Evolutionary conservation across 2,888 invertebrate species (phyloP).

Genomic region (Lottia scabra): DNA sequence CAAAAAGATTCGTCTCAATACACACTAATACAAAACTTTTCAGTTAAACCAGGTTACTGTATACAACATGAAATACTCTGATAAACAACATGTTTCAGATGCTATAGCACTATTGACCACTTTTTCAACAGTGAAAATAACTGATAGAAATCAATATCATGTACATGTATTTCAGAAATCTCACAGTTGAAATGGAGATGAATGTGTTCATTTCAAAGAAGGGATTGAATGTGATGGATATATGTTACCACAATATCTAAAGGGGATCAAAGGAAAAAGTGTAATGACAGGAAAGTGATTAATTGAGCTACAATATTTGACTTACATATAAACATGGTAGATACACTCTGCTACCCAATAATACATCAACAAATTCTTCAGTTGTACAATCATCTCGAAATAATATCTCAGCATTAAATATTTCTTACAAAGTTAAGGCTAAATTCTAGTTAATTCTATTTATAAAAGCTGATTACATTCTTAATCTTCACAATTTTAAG

Average conservation of each 20-base stretch:
- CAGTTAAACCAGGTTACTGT: too few species aligned
- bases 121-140: too few species aligned
- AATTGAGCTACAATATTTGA: conserved; percentile 13
- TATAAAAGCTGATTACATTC: too few species aligned
- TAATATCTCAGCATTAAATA: conserved; percentile 78
- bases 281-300: too few species aligned
- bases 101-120: too few species aligned
- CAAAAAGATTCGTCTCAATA: too few species aligned
- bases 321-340: conserved; percentile 92
- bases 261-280: background rate
- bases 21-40: too few species aligned
- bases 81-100: too few species aligned
- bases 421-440: conserved; percentile 63
- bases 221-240: background rate
- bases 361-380: conserved; percentile 98
- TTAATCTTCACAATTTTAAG: too few species aligned
- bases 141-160: background rate
- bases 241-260: background rate
- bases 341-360: conserved; percentile 94
- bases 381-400: conserved; percentile 96
- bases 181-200: too few species aligned
- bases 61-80: too few species aligned
- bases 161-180: background rate
- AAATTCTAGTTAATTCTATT: background rate
- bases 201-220: background rate